Percentiles rank a stretch among this genome's conserved stretches.
Evolutionary conservation across 1,140 invertebrate species (phyloP).

Genomic region (Potamilus streckersoni): DNA sequence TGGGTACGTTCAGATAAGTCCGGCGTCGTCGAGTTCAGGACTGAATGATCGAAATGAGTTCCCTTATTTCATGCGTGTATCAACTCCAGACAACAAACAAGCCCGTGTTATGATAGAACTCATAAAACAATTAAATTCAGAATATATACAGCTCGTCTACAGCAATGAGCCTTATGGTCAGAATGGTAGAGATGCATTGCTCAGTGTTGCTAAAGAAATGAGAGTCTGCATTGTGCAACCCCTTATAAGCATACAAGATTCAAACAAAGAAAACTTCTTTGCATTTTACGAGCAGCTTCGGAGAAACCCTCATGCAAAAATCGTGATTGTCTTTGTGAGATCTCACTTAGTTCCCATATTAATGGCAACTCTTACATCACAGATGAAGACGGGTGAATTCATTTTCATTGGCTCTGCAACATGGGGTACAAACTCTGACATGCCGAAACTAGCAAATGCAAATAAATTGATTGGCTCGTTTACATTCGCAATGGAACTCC

Average conservation of each 20-base stretch:
- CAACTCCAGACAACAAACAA: conserved; percentile 84
- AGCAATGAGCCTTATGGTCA: conserved; percentile 24
- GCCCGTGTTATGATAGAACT: conserved; percentile 74
- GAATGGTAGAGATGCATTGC: conserved; percentile 13
- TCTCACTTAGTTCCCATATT: background rate
- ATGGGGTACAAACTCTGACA: too few relatives aligned
- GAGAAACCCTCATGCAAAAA: conserved; percentile 4
- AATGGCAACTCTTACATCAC: background rate
- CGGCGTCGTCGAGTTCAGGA: conserved; percentile 79
- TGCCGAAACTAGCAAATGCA: too few relatives aligned
- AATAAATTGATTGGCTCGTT: too few relatives aligned
- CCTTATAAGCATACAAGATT: conserved; percentile 8
- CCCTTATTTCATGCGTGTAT: conserved; percentile 81
- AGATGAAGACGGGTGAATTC: too few relatives aligned
- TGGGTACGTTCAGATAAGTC: conserved; percentile 75
- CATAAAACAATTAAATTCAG: conserved; percentile 20
- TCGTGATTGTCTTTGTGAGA: conserved; percentile 25
- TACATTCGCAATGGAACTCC: too few relatives aligned
- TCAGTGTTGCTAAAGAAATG: conserved; percentile 10
- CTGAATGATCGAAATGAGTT: conserved; percentile 80
- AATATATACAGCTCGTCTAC: conserved; percentile 42
- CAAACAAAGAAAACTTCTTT: background rate
- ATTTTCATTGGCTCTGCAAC: too few relatives aligned
- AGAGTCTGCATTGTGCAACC: conserved; percentile 40
- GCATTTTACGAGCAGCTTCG: conserved; percentile 14